Base-by-base conservation (phyloP, 2,888 invertebrate species). In the Pammene fasciana region DNA sequence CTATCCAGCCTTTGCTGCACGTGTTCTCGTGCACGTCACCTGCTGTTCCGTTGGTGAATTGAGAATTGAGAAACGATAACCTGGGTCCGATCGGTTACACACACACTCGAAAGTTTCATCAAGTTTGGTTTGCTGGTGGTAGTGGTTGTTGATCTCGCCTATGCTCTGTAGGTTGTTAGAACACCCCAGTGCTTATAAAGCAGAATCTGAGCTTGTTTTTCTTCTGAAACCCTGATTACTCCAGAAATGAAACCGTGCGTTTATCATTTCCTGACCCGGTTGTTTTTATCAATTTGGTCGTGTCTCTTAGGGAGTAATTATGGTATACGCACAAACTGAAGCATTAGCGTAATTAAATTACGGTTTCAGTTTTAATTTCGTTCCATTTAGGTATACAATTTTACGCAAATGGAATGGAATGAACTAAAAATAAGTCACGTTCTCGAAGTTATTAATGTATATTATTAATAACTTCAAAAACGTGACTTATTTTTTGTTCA, bases 171-270 rank as follows among this genome's bases (percentile, higher is more conserved):
- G 16, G 18, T 18, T 50, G 18, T 5, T 18, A 18, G 52, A 52
- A 52, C 14, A 46, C 14, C 9, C n/a, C n/a, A 46, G n/a, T 46
- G 74, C 71, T 78, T 78, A 76, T 78, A 72, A 74, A 75, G 70
- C 46, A 61, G 48, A 60, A 46, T 46, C 34, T 57, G 16, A 5
- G 36, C 26, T 9, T n/a, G 54, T 62, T 54, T 41, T 52, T n/a
- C 10, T 9, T 52, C 16, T n/a, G 38, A n/a, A 50, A 50, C 26
- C 36, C 38, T 62, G 41, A 26, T 50, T 41, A 41, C 38, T 50
- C 61, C 38, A 41, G 41, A 18, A 52, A 62, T 52, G 38, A 41
- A n/a, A 41, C 18, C 26, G 48, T 61, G 18, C 36, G 41, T 41
- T 52, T 52, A 52, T 18, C 18, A 50, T 62, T 34, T 59, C 9